A percentile compares a stretch with the other conserved stretches of the same genome.
Conservation (phyloP, 2,113 vertebrate genomes). For the Epinephelus cyanopodus region DNA sequence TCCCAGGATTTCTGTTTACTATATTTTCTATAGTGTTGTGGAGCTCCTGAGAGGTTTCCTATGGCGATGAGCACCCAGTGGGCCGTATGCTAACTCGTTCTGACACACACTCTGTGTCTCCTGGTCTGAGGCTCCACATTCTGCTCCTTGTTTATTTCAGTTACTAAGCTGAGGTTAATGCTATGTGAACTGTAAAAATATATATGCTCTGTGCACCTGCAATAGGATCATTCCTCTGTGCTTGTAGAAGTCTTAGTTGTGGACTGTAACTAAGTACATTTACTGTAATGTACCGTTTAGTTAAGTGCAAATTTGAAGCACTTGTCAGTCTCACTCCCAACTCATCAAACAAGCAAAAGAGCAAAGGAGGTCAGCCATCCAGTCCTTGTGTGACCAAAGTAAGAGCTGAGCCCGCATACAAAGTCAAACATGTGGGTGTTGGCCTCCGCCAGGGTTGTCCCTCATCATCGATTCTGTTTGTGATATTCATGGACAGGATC, state of each 20-base stretch:
- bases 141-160: slow-evolving; percentile 29
- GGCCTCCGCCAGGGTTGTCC: too few relatives aligned
- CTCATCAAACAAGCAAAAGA: too few relatives aligned
- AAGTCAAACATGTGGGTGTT: too few relatives aligned
- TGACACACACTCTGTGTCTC: slow-evolving; percentile 20
- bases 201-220: slow-evolving; percentile 52
- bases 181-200: slow-evolving; percentile 53
- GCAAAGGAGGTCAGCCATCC: too few relatives aligned
- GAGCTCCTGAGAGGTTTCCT: slow-evolving; percentile 10
- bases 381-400: too few relatives aligned
- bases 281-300: not conserved
- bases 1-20: slow-evolving; percentile 2
- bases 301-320: not conserved
- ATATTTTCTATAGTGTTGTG: not conserved
- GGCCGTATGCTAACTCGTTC: slow-evolving; percentile 23
- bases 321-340: too few relatives aligned
- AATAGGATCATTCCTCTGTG: slow-evolving; percentile 12
- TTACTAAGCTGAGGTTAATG: slow-evolving; percentile 27
- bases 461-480: too few relatives aligned
- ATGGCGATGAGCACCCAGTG: not conserved
- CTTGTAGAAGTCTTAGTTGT: slow-evolving; percentile 37
- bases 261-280: not conserved
- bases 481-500: too few relatives aligned
- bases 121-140: slow-evolving; percentile 33
- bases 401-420: too few relatives aligned